Evolutionary conservation across 2,888 invertebrate species (phyloP).

Genomic region (Tenodera sinensis): DNA sequence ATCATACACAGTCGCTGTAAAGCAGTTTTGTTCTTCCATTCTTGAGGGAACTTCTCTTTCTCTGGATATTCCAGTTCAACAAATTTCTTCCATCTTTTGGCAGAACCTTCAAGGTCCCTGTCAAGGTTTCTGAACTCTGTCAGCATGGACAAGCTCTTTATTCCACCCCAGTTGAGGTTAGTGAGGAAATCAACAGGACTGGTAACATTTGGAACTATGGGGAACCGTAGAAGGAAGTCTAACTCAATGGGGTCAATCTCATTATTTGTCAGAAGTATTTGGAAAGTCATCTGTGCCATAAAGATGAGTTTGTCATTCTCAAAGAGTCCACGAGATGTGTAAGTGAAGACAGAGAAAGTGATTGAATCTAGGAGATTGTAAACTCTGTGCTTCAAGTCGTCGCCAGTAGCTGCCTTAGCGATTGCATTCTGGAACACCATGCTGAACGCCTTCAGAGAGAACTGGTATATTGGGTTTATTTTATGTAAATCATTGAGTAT

Average conservation of each 20-base stretch:
- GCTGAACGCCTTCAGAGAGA: slow-evolving; percentile 90
- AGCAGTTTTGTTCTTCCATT: slow-evolving; percentile 88
- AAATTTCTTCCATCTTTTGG: slow-evolving; percentile 80
- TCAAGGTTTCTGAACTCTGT: slow-evolving; percentile 81
- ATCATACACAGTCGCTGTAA: slow-evolving; percentile 88
- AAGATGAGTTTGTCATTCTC: slow-evolving; percentile 90
- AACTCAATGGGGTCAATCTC: slow-evolving; percentile 73
- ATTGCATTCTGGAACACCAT: slow-evolving; percentile 88
- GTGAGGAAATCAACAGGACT: slow-evolving; percentile 83
- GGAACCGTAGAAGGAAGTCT: slow-evolving; percentile 84
- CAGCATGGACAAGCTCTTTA: slow-evolving; percentile 70
- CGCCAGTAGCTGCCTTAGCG: slow-evolving; percentile 60
- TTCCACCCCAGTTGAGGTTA: slow-evolving; percentile 76
- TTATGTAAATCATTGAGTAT: slow-evolving; percentile 87
- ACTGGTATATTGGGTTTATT: slow-evolving; percentile 94
- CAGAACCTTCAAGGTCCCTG: slow-evolving; percentile 28
- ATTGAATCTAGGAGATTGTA: slow-evolving; percentile 79
- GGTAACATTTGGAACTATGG: slow-evolving; percentile 66
- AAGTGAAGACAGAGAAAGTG: slow-evolving; percentile 80
- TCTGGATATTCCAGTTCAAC: slow-evolving; percentile 91
- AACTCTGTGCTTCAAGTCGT: slow-evolving; percentile 70
- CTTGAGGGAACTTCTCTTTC: slow-evolving; percentile 89
- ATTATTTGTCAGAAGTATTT: slow-evolving; percentile 60
- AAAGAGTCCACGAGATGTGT: slow-evolving; percentile 86
- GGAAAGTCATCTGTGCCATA: slow-evolving; percentile 78